A percentile compares a stretch with the other conserved stretches of the same genome.
These are phyloP conservation scores for Cyprinodon variegatus DNA, from an alignment of 2,113 vertebrate genomes.

Conservation along the genomic window DNA sequence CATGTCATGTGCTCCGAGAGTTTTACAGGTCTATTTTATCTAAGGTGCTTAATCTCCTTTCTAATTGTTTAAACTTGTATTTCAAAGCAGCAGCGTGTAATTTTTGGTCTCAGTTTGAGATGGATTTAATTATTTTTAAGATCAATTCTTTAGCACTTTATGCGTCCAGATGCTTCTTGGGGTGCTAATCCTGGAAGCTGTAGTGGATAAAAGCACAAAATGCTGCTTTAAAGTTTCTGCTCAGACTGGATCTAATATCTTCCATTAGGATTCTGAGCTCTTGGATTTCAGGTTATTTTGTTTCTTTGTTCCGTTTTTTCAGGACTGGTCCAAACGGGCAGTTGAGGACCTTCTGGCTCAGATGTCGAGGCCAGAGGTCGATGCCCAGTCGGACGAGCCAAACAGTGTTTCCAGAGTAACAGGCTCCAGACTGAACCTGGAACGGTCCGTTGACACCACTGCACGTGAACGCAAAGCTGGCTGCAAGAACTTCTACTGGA, in stretches of 20 bases:
- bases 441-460: conserved; percentile 69
- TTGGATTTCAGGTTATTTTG: neutral
- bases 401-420: conserved; percentile 79
- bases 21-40: neutral
- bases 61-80: no score
- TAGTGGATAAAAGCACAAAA: no score
- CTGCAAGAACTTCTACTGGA: conserved; percentile 87
- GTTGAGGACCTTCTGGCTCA: conserved; percentile 77
- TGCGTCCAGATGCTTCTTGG: no score
- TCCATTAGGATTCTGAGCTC: neutral
- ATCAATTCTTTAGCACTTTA: no score
- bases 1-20: no score
- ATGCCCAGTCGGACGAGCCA: conserved; percentile 57
- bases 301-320: neutral
- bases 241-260: neutral
- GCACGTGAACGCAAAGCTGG: conserved; percentile 79
- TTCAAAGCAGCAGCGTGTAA: no score
- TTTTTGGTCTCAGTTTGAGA: no score
- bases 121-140: no score
- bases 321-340: conserved; percentile 78
- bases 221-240: neutral
- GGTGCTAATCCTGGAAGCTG: no score
- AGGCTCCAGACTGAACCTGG: conserved; percentile 71
- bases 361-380: conserved; percentile 70
- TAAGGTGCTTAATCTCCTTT: neutral